phyloP scores from a whole-genome alignment of 2,113 vertebrate species.

The Grammomys surdaster region DNA sequence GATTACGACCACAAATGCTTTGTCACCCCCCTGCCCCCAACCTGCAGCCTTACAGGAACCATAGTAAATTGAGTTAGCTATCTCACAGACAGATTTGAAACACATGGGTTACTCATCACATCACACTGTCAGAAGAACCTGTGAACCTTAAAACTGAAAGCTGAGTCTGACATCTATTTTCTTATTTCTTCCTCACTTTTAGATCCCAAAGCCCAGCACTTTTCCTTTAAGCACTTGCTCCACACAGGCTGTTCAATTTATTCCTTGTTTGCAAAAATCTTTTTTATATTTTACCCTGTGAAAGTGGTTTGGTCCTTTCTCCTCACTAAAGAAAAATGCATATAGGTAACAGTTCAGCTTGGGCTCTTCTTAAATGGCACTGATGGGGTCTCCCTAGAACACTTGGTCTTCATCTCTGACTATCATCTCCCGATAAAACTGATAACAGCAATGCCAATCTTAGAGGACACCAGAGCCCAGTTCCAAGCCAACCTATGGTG shows the following conservation, averaged over 20 bases:
- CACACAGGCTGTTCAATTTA: background rate
- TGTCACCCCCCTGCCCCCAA: slow-evolving; percentile 1
- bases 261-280: slow-evolving; percentile 21
- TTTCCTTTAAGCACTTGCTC: background rate
- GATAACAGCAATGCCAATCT: background rate
- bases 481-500: background rate
- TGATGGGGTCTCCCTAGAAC: background rate
- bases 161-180: background rate
- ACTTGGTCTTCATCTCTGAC: background rate
- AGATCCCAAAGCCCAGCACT: background rate
- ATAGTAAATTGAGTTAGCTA: slow-evolving; percentile 48
- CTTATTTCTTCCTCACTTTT: slow-evolving; percentile 36
- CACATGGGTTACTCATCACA: slow-evolving; percentile 5
- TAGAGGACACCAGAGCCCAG: background rate
- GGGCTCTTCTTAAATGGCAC: background rate
- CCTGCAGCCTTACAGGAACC: slow-evolving; percentile 14
- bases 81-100: slow-evolving; percentile 39
- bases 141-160: slow-evolving; percentile 52
- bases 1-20: slow-evolving; percentile 9
- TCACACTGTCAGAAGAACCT: background rate
- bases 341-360: background rate
- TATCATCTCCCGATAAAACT: background rate
- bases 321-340: slow-evolving; percentile 14
- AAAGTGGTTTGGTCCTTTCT: slow-evolving; percentile 14
- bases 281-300: background rate